Percentiles rank a stretch among this genome's conserved stretches.
Conservation (phyloP, 1,140 invertebrate genomes). For the Ganaspis sp. region DNA sequence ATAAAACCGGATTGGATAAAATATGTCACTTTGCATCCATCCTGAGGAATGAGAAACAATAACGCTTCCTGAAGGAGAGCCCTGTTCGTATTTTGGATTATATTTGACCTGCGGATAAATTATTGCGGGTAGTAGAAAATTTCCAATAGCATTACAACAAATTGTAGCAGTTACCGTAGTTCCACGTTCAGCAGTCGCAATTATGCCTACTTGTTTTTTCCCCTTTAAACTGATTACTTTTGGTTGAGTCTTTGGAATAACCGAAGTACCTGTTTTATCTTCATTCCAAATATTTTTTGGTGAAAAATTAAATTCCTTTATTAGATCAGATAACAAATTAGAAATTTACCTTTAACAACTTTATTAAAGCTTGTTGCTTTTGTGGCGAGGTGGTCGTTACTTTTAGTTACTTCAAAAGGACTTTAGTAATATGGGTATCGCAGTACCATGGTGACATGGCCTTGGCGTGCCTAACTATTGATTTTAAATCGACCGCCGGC, state of each 20-base stretch:
- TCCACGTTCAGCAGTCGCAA: constrained; percentile 64
- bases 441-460: too few relatives aligned
- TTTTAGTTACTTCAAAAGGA: constrained; percentile 49
- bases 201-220: constrained; percentile 59
- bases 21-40: constrained; percentile 63
- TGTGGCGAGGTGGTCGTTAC: too few relatives aligned
- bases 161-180: constrained; percentile 58
- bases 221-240: constrained; percentile 62
- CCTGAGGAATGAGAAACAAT: constrained; percentile 57
- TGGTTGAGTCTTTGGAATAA: constrained; percentile 54
- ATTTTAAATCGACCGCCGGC: too few relatives aligned
- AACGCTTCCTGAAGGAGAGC: constrained; percentile 54
- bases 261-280: constrained; percentile 44
- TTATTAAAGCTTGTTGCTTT: constrained; percentile 48
- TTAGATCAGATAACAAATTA: constrained; percentile 20
- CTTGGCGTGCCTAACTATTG: too few relatives aligned
- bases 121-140: constrained; percentile 62
- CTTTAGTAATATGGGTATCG: too few relatives aligned
- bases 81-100: too few relatives aligned
- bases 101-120: constrained; percentile 61
- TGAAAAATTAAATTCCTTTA: not conserved
- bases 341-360: constrained; percentile 36
- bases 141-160: constrained; percentile 62
- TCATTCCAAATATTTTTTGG: constrained; percentile 3
- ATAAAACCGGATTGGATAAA: constrained; percentile 66